A percentile compares a stretch with the other conserved stretches of the same genome.
phyloP scores from a whole-genome alignment of 1,140 invertebrate species.

The Leptonema lineaticorne region DNA sequence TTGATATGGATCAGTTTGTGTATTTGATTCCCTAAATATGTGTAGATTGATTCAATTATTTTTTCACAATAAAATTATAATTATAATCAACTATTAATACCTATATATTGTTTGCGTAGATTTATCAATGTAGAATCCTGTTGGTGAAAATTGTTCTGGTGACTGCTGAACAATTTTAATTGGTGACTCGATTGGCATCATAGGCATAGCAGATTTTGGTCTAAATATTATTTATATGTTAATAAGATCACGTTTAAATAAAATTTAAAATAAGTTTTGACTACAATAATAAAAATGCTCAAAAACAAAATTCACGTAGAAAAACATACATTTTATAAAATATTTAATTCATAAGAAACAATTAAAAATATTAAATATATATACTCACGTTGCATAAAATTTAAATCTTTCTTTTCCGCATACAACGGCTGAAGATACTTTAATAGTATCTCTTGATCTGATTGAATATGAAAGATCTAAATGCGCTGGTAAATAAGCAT shows the following conservation, averaged over 20 bases:
- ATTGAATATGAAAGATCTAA: slow-evolving; percentile 14
- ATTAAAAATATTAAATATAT: neutral
- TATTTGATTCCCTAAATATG: slow-evolving; percentile 4
- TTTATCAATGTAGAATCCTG: slow-evolving; percentile 16
- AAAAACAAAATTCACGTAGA: no score
- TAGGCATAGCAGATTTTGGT: neutral
- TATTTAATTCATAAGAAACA: neutral
- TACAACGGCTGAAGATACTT: neutral
- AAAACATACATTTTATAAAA: neutral
- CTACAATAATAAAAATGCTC: no score
- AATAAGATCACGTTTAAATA: no score
- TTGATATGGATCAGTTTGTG: slow-evolving; percentile 25
- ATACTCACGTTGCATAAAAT: slow-evolving; percentile 16
- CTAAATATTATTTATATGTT: no score
- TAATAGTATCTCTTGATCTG: neutral
- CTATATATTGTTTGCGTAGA: slow-evolving; percentile 7
- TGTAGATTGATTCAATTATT: neutral
- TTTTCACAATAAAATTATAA: neutral
- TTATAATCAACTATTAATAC: neutral
- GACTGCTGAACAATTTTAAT: neutral
- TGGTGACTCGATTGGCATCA: neutral
- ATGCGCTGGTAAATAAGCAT: slow-evolving; percentile 18
- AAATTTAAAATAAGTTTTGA: no score
- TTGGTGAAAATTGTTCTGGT: slow-evolving; percentile 18
- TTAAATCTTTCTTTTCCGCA: slow-evolving; percentile 19